Conservation (phyloP, 2,797 vertebrate species). For the Triplophysa bombifrons region DNA sequence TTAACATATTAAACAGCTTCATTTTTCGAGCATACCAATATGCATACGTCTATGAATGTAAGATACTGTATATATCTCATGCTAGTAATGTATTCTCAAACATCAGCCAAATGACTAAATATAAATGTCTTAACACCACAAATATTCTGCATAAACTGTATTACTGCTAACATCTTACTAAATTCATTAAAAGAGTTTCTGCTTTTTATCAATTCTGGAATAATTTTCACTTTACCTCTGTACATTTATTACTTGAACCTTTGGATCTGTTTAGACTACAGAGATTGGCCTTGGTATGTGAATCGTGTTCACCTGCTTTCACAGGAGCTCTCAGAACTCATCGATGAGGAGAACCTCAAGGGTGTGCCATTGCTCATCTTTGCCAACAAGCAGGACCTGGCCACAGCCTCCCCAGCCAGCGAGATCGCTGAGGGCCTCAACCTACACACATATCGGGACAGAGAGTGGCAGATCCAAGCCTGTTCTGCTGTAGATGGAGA, state of each 20-base stretch:
- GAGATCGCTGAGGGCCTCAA: constrained; percentile 88
- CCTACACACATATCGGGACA: constrained; percentile 86
- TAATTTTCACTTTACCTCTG: neutral
- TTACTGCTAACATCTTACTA: too few species aligned
- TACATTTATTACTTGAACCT: neutral
- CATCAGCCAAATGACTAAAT: too few species aligned
- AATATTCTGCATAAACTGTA: too few species aligned
- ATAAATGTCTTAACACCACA: too few species aligned
- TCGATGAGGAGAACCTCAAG: constrained; percentile 80
- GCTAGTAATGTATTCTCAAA: too few species aligned
- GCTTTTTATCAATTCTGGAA: too few species aligned
- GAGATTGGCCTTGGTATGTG: neutral
- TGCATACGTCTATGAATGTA: too few species aligned
- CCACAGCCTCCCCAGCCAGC: constrained; percentile 81
- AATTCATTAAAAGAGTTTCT: too few species aligned
- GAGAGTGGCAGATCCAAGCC: constrained; percentile 91
- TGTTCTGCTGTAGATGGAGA: constrained; percentile 88
- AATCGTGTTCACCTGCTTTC: neutral
- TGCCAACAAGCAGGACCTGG: constrained; percentile 90
- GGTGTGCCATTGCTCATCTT: constrained; percentile 87
- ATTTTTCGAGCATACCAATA: too few species aligned
- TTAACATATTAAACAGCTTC: too few species aligned
- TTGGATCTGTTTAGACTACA: neutral
- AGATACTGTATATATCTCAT: too few species aligned
- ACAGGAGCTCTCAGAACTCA: constrained; percentile 86